Base-by-base conservation (phyloP, 2,113 vertebrate species). In the Hemichromis elongatus region DNA sequence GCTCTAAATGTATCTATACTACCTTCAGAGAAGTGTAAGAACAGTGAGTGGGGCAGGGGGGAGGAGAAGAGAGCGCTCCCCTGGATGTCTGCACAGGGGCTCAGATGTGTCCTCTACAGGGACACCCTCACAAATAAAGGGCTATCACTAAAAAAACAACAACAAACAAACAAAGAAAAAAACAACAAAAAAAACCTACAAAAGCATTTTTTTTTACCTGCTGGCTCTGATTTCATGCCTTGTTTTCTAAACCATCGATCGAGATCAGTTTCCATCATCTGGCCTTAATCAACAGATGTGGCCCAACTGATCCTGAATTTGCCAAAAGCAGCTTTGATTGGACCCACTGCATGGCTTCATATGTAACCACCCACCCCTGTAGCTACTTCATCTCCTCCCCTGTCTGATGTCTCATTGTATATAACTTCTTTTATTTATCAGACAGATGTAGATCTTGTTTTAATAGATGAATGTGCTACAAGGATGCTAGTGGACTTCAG, bases 351-450 rank as follows among this genome's bases (percentile, higher is more conserved):
- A 92, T 86, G 90, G 54, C 85, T 88, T 88, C 77, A 70, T 85
- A 56, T 61, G 24, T 75, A 70, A 79, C 59, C 47, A 61, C 35
- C 28, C 33, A 2, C 11, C 79, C 50, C 37, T 53, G 55, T 89
- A 82, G 84, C 78, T 78, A 66, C 68, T 33, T 55, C 70, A 53
- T 54, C 33, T 77, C 42, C 5, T 54, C 57, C 18, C 79, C 35
- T 5, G 53, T 92, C 77, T 81, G 56, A 37, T 81, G 80, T 87
- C 66, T 82, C 16, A 81, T 78, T 94, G 91, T 94, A 91, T 80
- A 93, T 91, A 94, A 88, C 84, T 87, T 81, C 40, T 87, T 86
- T 92, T 92, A 93, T 95, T 94, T 94, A 94, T 93, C 90, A 63
- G 30, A 68, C 79, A 50, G 68, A 33, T 50, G 59, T 73, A 82